These are phyloP conservation scores for Babylonia areolata DNA, from an alignment of 1,140 invertebrate species.

Conservation along the genomic window DNA sequence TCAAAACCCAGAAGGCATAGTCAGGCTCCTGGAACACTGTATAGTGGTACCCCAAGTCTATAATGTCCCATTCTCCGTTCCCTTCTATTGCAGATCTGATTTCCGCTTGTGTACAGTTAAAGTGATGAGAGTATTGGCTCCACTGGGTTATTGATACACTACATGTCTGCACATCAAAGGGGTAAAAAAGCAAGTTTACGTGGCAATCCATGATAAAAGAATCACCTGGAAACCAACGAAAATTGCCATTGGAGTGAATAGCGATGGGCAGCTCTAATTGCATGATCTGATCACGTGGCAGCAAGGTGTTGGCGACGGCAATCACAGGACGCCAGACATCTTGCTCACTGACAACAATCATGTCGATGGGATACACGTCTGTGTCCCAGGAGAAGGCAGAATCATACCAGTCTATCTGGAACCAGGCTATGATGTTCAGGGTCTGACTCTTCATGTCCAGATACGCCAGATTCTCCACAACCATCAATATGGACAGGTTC, in stretches of 20 bases:
- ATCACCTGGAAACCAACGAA: slow-evolving; percentile 19
- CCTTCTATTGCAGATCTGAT: background rate
- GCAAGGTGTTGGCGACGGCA: background rate
- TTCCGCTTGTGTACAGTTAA: background rate
- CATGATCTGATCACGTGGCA: slow-evolving; percentile 1
- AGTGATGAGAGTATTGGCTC: slow-evolving; percentile 82
- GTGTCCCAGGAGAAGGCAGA: slow-evolving; percentile 14
- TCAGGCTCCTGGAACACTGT: background rate
- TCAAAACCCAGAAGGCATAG: background rate
- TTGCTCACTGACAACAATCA: background rate
- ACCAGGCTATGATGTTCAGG: background rate
- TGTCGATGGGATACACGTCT: background rate
- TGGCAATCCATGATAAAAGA: slow-evolving; percentile 83
- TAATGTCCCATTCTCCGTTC: background rate
- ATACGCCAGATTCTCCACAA: background rate
- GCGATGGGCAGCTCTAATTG: background rate
- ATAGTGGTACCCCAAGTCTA: background rate
- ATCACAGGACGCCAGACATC: slow-evolving; percentile 14
- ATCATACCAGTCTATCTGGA: slow-evolving; percentile 8
- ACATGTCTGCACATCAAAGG: slow-evolving; percentile 95
- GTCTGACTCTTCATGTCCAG: slow-evolving; percentile 25
- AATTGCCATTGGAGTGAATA: background rate
- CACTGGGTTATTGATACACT: slow-evolving; percentile 98
- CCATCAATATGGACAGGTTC: background rate
- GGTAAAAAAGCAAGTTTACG: slow-evolving; percentile 81